Evolutionary conservation across 92 coral and sea anemone genomes (phyloP), one percentile per base, ranked within the genome.

Genomic region (Virgularia gustaviana): DNA sequence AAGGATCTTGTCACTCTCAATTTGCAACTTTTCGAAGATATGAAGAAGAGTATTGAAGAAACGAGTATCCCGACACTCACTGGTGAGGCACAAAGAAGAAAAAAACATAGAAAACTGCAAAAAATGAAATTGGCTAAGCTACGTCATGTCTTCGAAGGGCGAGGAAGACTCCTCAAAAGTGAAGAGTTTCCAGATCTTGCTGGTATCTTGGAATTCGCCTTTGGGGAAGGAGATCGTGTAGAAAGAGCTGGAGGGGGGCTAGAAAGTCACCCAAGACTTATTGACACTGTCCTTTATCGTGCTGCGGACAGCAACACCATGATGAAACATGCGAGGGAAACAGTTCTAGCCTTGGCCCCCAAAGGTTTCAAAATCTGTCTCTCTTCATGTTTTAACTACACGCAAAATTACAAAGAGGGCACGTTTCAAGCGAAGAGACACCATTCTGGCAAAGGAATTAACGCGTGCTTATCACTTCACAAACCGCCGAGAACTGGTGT

Each of bases 341-440:
- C n/a, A n/a, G n/a, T n/a, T n/a, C n/a, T n/a, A n/a, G n/a, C n/a
- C n/a, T n/a, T n/a, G n/a, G n/a, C n/a, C n/a, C 19, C n/a, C n/a
- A n/a, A n/a, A 3, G 23, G 22, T 6, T 59, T 59, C 8, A 31
- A 59, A 12, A 59, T 59, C n/a, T 9, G 62, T 8, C 62, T 55
- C 27, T 75, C 81, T 2, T 53, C 81, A n/a, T 78, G 78, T 23
- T 87, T 75, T 37, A 83, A 87, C 65, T 87, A 76, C 28, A 87
- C 86, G 0, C 80, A 87, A 27, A 64, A 71, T 18, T 87, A 52
- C 16, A 64, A 57, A 10, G 83, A 85, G 49, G 81, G 83, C 35
- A 80, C 88, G 0, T 75, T 67, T 53, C 81, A 79, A 23, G 88
- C 88, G 5, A 76, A 49, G 32, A 53, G 91, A 88, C n/a, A n/a